Evolutionary conservation across 2,888 invertebrate species (phyloP).

Genomic region (Notocelia uddmanniana): DNA sequence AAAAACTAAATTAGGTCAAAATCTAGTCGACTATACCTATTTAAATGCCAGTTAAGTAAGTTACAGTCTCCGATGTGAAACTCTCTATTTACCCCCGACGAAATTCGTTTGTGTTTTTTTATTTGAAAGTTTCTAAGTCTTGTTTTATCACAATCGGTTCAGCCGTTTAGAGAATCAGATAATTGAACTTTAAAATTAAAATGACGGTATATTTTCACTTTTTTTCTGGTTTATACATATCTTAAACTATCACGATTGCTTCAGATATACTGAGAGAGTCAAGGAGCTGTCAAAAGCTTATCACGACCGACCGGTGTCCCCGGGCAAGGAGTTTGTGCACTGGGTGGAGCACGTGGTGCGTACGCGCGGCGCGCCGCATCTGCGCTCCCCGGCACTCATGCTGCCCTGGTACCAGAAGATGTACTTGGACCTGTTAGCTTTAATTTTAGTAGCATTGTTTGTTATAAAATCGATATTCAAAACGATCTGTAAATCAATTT

Average conservation of each 20-base stretch:
- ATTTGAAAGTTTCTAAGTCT: no score
- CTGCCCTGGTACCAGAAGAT: constrained; percentile 67
- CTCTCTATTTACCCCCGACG: no score
- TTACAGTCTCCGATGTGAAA: no score
- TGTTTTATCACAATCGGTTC: no score
- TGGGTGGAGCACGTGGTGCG: constrained; percentile 89
- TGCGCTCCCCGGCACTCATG: constrained; percentile 62
- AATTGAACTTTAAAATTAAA: no score
- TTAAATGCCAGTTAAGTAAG: no score
- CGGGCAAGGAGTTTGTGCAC: constrained; percentile 87
- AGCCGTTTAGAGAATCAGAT: no score
- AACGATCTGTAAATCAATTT: not conserved
- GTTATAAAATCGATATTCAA: constrained; percentile 13
- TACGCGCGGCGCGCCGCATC: constrained; percentile 83
- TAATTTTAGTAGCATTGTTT: constrained; percentile 18
- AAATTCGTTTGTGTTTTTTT: no score
- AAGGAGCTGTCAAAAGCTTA: constrained; percentile 61
- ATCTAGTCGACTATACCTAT: no score
- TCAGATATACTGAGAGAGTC: constrained; percentile 25
- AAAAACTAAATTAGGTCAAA: no score
- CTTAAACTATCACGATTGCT: not conserved
- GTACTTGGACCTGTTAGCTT: constrained; percentile 40
- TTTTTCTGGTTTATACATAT: no score
- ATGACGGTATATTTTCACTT: not conserved
- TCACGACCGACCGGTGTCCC: constrained; percentile 79